Evolutionary conservation across 37 sponge, comb jelly and placozoan species (phyloP).

Genomic region (Tethya wilhelma): DNA sequence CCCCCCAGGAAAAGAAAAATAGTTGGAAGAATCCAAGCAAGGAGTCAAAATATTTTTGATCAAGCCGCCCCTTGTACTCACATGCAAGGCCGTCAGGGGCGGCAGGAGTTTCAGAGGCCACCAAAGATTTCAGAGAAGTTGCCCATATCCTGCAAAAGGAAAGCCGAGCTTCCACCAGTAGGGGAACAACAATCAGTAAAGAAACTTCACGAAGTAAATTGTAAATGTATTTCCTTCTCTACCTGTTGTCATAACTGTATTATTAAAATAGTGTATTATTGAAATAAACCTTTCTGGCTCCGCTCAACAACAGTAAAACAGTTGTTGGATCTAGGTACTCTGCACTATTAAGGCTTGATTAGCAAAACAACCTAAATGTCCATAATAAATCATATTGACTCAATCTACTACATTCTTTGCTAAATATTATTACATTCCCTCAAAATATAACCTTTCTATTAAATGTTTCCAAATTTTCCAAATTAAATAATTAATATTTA

Average conservation of each 20-base stretch:
- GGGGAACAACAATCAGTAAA: background rate
- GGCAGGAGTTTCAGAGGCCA: slow-evolving; percentile 13
- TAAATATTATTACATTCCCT: too few relatives aligned
- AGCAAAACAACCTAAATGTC: too few relatives aligned
- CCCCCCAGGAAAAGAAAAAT: background rate
- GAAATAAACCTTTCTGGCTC: slow-evolving; percentile 27
- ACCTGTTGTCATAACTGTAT: background rate
- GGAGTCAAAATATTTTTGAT: slow-evolving; percentile 13
- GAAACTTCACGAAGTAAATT: background rate
- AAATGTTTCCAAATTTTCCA: too few relatives aligned
- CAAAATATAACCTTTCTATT: too few relatives aligned
- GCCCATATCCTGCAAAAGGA: background rate
- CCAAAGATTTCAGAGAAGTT: background rate
- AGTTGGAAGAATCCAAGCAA: background rate
- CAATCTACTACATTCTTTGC: too few relatives aligned
- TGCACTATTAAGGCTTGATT: too few relatives aligned
- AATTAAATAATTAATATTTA: too few relatives aligned
- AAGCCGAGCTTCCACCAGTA: background rate
- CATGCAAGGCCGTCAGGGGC: background rate
- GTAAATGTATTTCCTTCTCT: background rate
- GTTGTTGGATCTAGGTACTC: too few relatives aligned
- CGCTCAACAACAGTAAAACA: too few relatives aligned
- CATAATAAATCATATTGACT: too few relatives aligned
- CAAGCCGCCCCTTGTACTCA: slow-evolving; percentile 15
- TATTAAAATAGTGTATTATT: background rate